phyloP scores from a whole-genome alignment of 2,797 vertebrate genomes.

The Myotis pilosus region DNA sequence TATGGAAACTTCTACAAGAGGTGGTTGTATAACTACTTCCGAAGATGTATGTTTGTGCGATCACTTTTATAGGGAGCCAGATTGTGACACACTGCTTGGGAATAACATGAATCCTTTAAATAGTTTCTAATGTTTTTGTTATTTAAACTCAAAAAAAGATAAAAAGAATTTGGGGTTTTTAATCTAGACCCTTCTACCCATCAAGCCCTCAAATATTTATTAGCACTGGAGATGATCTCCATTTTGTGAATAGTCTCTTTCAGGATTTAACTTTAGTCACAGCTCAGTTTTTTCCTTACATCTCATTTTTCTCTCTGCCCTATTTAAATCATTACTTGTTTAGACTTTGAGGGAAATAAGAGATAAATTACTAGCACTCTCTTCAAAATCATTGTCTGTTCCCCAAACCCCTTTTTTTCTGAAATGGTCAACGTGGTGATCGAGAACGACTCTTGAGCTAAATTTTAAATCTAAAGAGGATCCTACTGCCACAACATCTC shows the following conservation, averaged over 20 bases:
- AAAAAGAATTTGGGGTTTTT: background rate
- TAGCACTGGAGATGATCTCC: background rate
- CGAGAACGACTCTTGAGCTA: background rate
- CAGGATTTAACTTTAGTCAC: background rate
- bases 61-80: constrained; percentile 22
- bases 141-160: constrained; percentile 25
- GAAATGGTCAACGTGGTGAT: background rate
- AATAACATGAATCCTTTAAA: constrained; percentile 39
- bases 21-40: background rate
- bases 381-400: background rate
- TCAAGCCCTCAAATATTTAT: background rate
- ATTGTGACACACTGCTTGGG: constrained; percentile 26
- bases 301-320: background rate
- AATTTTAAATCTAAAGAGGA: background rate
- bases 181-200: background rate
- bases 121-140: background rate
- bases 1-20: background rate
- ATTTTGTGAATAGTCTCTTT: background rate
- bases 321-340: background rate
- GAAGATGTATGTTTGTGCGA: background rate
- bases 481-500: background rate
- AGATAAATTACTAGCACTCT: background rate
- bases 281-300: background rate
- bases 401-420: background rate
- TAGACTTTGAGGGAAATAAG: background rate